Percentiles rank a stretch among this genome's conserved stretches.
These are phyloP conservation scores for Theretra japonica DNA, from an alignment of 2,888 invertebrate species.

Conservation along the genomic window DNA sequence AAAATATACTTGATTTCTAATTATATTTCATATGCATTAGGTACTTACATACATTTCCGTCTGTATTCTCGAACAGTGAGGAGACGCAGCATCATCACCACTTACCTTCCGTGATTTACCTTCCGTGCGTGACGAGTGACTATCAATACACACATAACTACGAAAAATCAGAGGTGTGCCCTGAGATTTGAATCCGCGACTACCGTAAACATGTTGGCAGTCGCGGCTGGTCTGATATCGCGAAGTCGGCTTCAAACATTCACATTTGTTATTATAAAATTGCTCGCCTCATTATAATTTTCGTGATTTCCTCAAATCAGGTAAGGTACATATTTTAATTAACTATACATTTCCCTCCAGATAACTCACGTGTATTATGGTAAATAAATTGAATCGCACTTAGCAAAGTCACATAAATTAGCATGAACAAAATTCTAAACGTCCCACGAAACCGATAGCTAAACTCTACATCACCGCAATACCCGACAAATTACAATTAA, in stretches of 20 bases:
- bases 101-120: no score
- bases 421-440: slow-evolving; percentile 21
- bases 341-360: background rate
- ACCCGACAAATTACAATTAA: slow-evolving; percentile 32
- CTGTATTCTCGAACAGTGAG: no score
- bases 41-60: no score
- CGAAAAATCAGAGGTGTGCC: no score
- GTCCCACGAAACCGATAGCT: slow-evolving; percentile 11
- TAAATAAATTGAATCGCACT: background rate
- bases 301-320: background rate
- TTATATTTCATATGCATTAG: no score
- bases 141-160: no score
- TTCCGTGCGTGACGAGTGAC: no score
- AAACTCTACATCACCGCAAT: slow-evolving; percentile 20
- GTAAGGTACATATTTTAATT: background rate
- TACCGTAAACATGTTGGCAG: no score
- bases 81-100: no score
- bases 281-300: background rate
- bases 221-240: no score
- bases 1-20: background rate
- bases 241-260: no score
- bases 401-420: slow-evolving; percentile 5
- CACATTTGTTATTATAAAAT: background rate
- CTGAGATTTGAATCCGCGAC: no score
- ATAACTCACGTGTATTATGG: background rate